Conservation (phyloP, 2,797 vertebrate species). For the Chelonia mydas region DNA sequence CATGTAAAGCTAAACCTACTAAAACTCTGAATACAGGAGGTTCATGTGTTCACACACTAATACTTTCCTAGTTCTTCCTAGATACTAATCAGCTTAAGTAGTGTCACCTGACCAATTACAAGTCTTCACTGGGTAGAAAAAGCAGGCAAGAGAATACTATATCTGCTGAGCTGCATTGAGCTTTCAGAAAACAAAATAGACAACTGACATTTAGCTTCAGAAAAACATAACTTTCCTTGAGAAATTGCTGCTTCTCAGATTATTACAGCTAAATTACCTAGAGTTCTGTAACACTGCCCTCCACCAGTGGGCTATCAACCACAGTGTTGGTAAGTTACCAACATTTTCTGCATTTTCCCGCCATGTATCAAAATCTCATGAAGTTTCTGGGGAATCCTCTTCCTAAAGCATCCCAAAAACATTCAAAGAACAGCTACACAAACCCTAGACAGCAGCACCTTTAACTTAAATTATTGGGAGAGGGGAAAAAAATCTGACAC, state of each 20-base stretch:
- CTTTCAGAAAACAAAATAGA: neutral
- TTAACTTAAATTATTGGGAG: neutral
- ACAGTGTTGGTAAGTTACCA: neutral
- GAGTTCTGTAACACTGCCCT: neutral
- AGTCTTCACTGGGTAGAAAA: neutral
- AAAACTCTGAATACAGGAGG: accelerated
- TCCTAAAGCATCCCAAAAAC: neutral
- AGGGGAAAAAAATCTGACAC: neutral
- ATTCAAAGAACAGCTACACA: neutral
- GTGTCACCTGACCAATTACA: neutral
- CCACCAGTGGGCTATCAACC: neutral
- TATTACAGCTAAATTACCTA: neutral
- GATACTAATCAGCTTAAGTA: neutral
- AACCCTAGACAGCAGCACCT: neutral
- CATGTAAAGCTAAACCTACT: neutral
- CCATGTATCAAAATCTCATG: neutral
- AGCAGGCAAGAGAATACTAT: neutral
- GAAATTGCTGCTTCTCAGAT: neutral
- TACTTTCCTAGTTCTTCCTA: neutral
- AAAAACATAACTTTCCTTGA: neutral
- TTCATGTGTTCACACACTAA: accelerated
- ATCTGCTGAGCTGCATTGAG: accelerated
- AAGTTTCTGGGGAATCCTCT: neutral
- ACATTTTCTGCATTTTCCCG: neutral
- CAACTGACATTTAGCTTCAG: neutral